A percentile compares a stretch with the other conserved stretches of the same genome.
Conservation (phyloP, 2,113 vertebrate genomes). For the Desmodus rotundus region DNA sequence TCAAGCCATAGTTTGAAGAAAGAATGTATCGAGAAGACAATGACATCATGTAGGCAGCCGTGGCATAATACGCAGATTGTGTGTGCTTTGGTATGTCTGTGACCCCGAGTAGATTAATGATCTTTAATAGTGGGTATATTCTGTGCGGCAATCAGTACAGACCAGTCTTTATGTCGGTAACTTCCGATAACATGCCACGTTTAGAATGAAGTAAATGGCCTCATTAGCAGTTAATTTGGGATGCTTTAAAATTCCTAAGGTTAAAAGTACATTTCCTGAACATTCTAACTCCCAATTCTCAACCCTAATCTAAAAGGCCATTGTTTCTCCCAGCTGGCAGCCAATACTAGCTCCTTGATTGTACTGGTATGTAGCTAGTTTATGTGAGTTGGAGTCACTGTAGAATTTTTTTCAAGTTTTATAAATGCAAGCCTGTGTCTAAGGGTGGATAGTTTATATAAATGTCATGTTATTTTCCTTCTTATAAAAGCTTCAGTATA, state of each 20-base stretch:
- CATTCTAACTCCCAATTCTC: not conserved
- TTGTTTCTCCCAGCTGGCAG: not conserved
- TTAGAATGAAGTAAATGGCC: slow-evolving; percentile 30
- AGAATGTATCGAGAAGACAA: not conserved
- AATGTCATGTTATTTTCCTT: not conserved
- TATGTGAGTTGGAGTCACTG: not conserved
- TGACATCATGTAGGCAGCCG: not conserved
- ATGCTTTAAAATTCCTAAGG: slow-evolving; percentile 18
- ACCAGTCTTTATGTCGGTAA: slow-evolving; percentile 28
- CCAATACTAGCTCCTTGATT: not conserved
- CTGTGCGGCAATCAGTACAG: not conserved
- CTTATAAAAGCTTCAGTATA: not conserved
- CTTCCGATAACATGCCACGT: not conserved
- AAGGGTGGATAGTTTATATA: not conserved
- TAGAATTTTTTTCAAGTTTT: not conserved
- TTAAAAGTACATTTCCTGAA: slow-evolving; percentile 27
- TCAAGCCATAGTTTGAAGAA: not conserved
- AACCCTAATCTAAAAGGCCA: not conserved
- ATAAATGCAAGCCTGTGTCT: not conserved
- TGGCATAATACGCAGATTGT: not conserved
- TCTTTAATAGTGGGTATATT: not conserved
- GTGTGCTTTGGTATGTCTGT: not conserved
- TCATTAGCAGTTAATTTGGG: slow-evolving; percentile 20
- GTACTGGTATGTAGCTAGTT: slow-evolving; percentile 14
- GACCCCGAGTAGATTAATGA: not conserved